phyloP scores from a whole-genome alignment of 2,113 vertebrate genomes.

The Heterotilapia buettikoferi region DNA sequence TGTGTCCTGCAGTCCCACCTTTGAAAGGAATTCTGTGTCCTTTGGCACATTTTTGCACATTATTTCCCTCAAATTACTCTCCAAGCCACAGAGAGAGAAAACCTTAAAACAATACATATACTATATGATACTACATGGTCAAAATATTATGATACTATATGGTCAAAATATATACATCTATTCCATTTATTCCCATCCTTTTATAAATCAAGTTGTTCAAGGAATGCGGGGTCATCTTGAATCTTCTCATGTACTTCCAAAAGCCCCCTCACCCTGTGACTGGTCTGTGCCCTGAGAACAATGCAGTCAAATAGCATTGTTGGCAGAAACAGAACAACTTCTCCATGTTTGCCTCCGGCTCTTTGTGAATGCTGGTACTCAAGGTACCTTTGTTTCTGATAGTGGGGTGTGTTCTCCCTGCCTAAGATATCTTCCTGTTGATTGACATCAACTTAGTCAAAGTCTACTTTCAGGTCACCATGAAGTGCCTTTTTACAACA shows the following conservation, averaged over 20 bases:
- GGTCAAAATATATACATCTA: neutral
- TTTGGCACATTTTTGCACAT: neutral
- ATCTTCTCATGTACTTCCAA: neutral
- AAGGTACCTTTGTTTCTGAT: slow-evolving; percentile 20
- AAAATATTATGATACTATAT: neutral
- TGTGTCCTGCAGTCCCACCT: neutral
- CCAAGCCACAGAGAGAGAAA: neutral
- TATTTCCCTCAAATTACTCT: neutral
- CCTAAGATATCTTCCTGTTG: slow-evolving; percentile 51
- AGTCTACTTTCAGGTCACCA: slow-evolving; percentile 6
- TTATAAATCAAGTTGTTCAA: neutral
- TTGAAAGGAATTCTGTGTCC: neutral
- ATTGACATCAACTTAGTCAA: neutral
- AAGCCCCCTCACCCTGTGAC: neutral
- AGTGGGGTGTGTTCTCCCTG: neutral
- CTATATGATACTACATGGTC: neutral
- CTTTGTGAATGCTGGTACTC: slow-evolving; percentile 9
- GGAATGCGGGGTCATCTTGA: neutral
- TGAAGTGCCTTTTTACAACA: neutral
- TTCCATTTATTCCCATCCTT: neutral
- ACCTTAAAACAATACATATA: neutral
- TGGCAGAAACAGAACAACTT: slow-evolving; percentile 37
- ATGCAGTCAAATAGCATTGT: slow-evolving; percentile 24
- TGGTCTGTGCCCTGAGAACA: slow-evolving; percentile 34
- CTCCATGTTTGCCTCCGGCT: slow-evolving; percentile 5